A percentile compares a stretch with the other conserved stretches of the same genome.
phyloP scores from a whole-genome alignment of 2,888 invertebrate genomes.

The Pterostichus niger region DNA sequence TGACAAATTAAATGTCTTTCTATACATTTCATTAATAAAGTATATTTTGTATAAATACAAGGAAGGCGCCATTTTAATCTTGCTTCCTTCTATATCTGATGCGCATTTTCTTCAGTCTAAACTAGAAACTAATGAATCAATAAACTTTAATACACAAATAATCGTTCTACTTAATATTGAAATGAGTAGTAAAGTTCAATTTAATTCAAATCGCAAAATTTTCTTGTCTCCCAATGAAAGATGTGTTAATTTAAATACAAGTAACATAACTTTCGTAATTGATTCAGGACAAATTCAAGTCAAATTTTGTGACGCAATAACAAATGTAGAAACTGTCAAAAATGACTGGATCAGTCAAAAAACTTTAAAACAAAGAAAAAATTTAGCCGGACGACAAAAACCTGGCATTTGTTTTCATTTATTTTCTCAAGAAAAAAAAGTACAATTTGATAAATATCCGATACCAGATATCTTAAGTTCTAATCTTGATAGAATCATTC shows the following conservation, averaged over 20 bases:
- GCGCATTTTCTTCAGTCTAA: neutral
- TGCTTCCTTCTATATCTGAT: constrained; percentile 87
- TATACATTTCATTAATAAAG: constrained; percentile 82
- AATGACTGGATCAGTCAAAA: constrained; percentile 88
- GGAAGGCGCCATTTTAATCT: constrained; percentile 89
- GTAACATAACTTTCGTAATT: constrained; percentile 90
- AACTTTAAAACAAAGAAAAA: constrained; percentile 88
- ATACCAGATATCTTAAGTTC: constrained; percentile 88
- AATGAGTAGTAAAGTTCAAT: neutral
- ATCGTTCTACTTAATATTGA: neutral
- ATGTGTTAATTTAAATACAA: neutral
- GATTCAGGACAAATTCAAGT: constrained; percentile 89
- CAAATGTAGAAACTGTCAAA: constrained; percentile 81
- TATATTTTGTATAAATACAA: constrained; percentile 81
- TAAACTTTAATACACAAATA: constrained; percentile 10
- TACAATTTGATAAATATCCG: constrained; percentile 81
- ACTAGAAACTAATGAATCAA: neutral
- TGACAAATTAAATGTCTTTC: constrained; percentile 83
- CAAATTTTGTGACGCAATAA: constrained; percentile 85
- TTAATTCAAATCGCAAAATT: constrained; percentile 23
- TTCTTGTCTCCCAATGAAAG: neutral
- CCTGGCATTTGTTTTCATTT: constrained; percentile 90
- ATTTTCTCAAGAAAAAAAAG: constrained; percentile 76
- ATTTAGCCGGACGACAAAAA: constrained; percentile 90
- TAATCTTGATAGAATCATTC: constrained; percentile 88